phyloP scores from a whole-genome alignment of 2,797 vertebrate species.

The Danio tinwini region DNA sequence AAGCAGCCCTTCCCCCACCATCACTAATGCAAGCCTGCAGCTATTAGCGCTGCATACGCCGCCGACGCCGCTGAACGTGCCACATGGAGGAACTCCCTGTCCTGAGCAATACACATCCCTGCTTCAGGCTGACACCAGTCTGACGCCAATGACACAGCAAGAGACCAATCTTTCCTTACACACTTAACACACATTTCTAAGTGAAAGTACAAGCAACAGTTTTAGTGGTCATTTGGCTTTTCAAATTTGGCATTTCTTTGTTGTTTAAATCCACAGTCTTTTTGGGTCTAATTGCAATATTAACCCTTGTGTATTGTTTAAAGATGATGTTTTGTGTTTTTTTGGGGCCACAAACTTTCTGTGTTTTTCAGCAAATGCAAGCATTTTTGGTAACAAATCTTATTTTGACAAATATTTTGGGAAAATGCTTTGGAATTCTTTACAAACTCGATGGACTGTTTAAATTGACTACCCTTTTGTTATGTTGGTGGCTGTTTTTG shows the following conservation, averaged over 20 bases:
- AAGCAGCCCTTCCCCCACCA: slow-evolving; percentile 36
- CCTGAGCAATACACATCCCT: not conserved
- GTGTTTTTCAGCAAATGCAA: too few relatives aligned
- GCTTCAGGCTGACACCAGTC: not conserved
- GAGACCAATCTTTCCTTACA: not conserved
- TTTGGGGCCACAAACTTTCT: too few relatives aligned
- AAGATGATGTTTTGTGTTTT: too few relatives aligned
- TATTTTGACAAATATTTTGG: too few relatives aligned
- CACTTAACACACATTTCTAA: not conserved
- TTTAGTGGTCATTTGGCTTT: not conserved
- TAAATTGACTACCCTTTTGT: too few relatives aligned
- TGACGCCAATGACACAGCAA: not conserved
- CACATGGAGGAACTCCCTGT: slow-evolving; percentile 28
- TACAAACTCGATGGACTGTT: too few relatives aligned
- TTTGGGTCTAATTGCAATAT: too few relatives aligned
- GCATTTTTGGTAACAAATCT: too few relatives aligned
- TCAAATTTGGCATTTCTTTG: not conserved
- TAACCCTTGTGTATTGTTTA: too few relatives aligned
- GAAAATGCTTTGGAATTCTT: too few relatives aligned
- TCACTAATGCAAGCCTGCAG: slow-evolving; percentile 31
- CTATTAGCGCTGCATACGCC: slow-evolving; percentile 16
- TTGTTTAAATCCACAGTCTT: not conserved
- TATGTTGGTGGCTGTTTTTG: too few relatives aligned
- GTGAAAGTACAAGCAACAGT: not conserved
- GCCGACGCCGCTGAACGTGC: slow-evolving; percentile 12